Evolutionary conservation across 2,888 invertebrate genomes (phyloP).

Genomic region (Polymixis flavicincta): DNA sequence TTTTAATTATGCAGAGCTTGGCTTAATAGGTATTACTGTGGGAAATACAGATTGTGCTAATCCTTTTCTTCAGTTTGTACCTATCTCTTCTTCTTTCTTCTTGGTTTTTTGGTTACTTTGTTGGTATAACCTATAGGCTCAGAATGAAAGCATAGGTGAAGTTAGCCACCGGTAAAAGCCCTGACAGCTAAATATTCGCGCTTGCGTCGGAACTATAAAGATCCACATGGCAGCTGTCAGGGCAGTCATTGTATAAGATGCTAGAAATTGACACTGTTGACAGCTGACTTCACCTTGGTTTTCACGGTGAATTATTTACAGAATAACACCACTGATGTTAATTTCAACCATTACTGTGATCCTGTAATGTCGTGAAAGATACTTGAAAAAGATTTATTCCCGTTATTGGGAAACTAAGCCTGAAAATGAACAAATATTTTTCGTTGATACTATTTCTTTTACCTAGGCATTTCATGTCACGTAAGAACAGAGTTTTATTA

Average conservation of each 20-base stretch:
- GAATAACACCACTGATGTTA: not conserved
- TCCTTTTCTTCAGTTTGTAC: not conserved
- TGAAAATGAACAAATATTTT: conserved; percentile 28
- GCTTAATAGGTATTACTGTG: conserved; percentile 8
- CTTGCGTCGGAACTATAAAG: too few relatives aligned
- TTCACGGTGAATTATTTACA: too few relatives aligned
- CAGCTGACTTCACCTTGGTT: too few relatives aligned
- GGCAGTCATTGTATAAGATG: too few relatives aligned
- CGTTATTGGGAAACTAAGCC: conserved; percentile 10
- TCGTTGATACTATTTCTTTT: conserved; percentile 17
- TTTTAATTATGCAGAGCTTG: conserved; percentile 17
- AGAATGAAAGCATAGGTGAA: too few relatives aligned
- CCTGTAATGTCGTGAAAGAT: not conserved
- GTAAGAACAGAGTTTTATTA: conserved; percentile 32
- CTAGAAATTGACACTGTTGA: too few relatives aligned
- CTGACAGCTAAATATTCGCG: too few relatives aligned
- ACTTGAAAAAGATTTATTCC: conserved; percentile 9
- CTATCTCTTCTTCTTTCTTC: not conserved
- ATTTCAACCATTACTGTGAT: too few relatives aligned
- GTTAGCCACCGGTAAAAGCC: too few relatives aligned
- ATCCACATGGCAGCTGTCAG: too few relatives aligned
- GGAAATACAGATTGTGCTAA: conserved; percentile 8
- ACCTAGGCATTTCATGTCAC: conserved; percentile 29
- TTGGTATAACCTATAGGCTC: not conserved
- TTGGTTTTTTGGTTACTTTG: not conserved